These are phyloP conservation scores for Atherinosoma microstoma DNA, from an alignment of 2,797 vertebrate genomes.

Conservation along the genomic window DNA sequence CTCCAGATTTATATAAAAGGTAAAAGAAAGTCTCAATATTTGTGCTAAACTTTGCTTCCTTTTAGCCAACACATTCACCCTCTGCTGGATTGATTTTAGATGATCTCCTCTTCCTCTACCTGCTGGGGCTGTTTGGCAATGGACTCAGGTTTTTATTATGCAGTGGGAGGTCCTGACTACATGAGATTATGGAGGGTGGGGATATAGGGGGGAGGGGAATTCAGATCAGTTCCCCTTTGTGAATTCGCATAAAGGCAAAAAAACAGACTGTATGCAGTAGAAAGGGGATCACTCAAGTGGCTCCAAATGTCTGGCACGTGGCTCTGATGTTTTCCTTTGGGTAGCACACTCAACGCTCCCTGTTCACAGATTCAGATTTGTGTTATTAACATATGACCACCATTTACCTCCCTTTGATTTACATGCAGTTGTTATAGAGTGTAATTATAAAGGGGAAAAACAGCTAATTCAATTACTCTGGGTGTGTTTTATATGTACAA, in stretches of 20 bases:
- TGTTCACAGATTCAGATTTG: conserved; percentile 51
- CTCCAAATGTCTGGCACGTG: conserved; percentile 85
- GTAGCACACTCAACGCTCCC: conserved; percentile 54
- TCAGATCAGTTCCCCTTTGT: conserved; percentile 93
- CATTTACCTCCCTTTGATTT: conserved; percentile 38
- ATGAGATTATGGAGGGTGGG: conserved; percentile 82
- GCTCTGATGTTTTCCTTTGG: conserved; percentile 74
- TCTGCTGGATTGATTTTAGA: conserved; percentile 30
- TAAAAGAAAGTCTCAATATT: conserved; percentile 7
- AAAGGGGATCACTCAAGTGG: conserved; percentile 85
- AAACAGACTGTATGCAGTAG: conserved; percentile 88
- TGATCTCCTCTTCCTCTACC: conserved; percentile 42
- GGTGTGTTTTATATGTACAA: conserved; percentile 4
- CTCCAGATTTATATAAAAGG: conserved; percentile 9
- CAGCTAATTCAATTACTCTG: conserved; percentile 7
- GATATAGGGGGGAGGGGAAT: conserved; percentile 38
- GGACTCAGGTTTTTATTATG: conserved; percentile 83
- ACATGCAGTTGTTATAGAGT: conserved; percentile 14
- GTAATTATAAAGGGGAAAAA: conserved; percentile 14
- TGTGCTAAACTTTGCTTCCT: conserved; percentile 30
- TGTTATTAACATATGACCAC: conserved; percentile 37
- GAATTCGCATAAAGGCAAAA: conserved; percentile 90
- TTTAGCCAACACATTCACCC: conserved; percentile 26
- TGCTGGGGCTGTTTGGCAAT: conserved; percentile 62
- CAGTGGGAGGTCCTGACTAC: conserved; percentile 76